A percentile compares a stretch with the other conserved stretches of the same genome.
Evolutionary conservation across 1,140 invertebrate genomes (phyloP).

Genomic region (Bombus waltoni): DNA sequence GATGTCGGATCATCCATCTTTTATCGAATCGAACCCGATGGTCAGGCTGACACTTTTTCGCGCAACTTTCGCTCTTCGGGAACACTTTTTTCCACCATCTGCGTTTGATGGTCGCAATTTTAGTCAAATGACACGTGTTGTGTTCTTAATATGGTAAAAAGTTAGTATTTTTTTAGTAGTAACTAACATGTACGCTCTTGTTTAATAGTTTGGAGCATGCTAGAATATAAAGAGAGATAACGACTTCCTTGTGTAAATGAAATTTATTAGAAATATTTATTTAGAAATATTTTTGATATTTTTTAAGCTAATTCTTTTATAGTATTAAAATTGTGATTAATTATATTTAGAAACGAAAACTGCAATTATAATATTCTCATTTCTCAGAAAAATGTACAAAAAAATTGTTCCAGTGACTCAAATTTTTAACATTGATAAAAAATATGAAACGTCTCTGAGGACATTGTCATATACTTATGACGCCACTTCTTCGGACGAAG

Average conservation of each 20-base stretch:
- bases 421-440: not conserved
- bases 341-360: not conserved
- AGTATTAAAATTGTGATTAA: not conserved
- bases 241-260: too few relatives aligned
- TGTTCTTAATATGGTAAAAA: not conserved
- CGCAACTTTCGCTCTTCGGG: constrained; percentile 59
- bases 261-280: too few relatives aligned
- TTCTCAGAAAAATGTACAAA: not conserved
- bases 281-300: too few relatives aligned
- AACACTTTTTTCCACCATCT: constrained; percentile 9
- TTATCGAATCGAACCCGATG: constrained; percentile 75
- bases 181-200: not conserved
- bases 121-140: not conserved
- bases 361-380: not conserved
- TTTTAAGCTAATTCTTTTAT: not conserved
- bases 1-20: constrained; percentile 79
- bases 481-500: not conserved
- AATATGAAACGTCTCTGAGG: not conserved
- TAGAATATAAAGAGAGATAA: not conserved
- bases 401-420: too few relatives aligned
- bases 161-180: not conserved
- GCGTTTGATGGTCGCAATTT: not conserved
- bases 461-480: not conserved
- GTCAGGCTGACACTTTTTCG: constrained; percentile 30
- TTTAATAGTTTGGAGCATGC: not conserved